Evolutionary conservation across 2,797 vertebrate genomes (phyloP), one percentile per base, ranked within the genome.

Genomic region (Bucorvus abyssinicus): DNA sequence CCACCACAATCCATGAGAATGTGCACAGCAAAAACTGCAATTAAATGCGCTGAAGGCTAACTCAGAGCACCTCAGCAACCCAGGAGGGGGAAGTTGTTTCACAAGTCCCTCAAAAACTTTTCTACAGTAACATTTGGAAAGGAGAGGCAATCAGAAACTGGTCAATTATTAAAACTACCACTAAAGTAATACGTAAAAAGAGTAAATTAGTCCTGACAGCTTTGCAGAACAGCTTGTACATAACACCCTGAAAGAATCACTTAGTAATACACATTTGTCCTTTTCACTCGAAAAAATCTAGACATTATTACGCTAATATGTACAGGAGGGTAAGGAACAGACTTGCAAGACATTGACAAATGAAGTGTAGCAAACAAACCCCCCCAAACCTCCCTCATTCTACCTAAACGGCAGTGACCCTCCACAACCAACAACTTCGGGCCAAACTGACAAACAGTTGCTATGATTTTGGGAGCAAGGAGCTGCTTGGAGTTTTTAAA

Each of bases 61-160:
- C 61, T 74, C 49, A 34, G 57, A 30, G 45, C 59, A 80, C 30
- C 42, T 71, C 60, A 47, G 38, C 40, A 68, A 74, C 0, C 0
- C 60, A 24, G 40, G 8, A 74, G n/a, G 27, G 22, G 18, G 45
- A 65, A 79, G 73, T 32, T 95, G 77, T 44, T 73, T 69, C 52
- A 34, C 27, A 89, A 93, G 84, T 90, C 70, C 63, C 84, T 87
- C 55, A 45, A 50, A 94, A 98, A 97, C 96, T 97, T 97, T 94
- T 73, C 38, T 36, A 89, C 56, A 13, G 27, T 30, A 52, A 89
- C 22, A 18, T 70, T 30, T 19, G 3, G 36, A 89, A 82, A 40
- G 47, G 5, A 50, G 40, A 36, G 59, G 78, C 45, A 67, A 56
- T 53, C 50, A 71, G 38, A 86, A 80, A 57, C n/a, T 5, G 5